These are phyloP conservation scores for Notospermus geniculatus DNA, from an alignment of 1,140 invertebrate genomes.

Conservation along the genomic window DNA sequence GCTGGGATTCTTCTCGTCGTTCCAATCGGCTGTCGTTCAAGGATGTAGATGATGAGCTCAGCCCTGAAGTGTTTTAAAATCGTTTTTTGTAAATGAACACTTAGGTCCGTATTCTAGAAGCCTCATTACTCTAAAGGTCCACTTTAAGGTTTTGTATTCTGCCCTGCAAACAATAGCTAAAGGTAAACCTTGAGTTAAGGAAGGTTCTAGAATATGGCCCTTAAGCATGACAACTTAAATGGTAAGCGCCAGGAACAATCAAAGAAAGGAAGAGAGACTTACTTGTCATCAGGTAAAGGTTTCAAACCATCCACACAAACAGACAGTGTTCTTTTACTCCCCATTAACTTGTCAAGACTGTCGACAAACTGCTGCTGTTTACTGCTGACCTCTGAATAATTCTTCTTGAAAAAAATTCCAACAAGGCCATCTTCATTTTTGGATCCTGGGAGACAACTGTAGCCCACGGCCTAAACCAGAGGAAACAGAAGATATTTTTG, in stretches of 20 bases:
- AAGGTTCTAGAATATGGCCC: too few species aligned
- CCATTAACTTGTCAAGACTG: conserved; percentile 65
- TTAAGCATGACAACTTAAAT: too few species aligned
- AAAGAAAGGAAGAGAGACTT: conserved; percentile 14
- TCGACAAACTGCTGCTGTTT: conserved; percentile 73
- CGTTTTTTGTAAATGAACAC: too few species aligned
- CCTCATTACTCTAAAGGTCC: too few species aligned
- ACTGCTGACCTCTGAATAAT: conserved; percentile 70
- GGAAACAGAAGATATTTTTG: too few species aligned
- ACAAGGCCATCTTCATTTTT: conserved; percentile 87
- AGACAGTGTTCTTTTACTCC: conserved; percentile 78
- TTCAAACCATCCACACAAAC: conserved; percentile 75
- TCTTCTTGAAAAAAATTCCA: conserved; percentile 77
- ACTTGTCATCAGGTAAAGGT: conserved; percentile 70
- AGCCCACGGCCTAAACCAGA: conserved; percentile 70
- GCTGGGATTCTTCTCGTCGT: conserved; percentile 70
- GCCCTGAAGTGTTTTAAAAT: too few species aligned
- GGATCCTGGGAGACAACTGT: conserved; percentile 76
- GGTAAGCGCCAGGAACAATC: too few species aligned
- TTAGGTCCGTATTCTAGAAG: too few species aligned
- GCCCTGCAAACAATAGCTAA: too few species aligned
- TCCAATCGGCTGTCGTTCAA: conserved; percentile 66
- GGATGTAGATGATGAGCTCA: conserved; percentile 76
- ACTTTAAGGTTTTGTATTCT: too few species aligned
- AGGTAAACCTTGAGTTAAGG: too few species aligned